Evolutionary conservation across 2,888 invertebrate species (phyloP), one percentile per base, ranked within the genome.

Genomic region (Cheilosia grossa): DNA sequence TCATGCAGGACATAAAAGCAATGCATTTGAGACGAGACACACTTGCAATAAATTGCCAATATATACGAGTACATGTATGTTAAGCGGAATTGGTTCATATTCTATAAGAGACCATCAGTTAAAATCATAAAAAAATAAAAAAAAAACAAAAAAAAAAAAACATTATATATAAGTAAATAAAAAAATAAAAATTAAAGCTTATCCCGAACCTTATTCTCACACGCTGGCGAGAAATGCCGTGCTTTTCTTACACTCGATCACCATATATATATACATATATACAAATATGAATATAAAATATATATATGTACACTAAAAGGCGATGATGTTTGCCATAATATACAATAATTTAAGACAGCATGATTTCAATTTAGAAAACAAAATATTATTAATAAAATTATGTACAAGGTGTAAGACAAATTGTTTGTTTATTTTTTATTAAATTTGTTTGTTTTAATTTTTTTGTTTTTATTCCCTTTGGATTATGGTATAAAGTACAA

Each of bases 221-320:
- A 58, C 49, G 67, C 77, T 59, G 63, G 75, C 47, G 72, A 77
- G 66, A 78, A 75, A 72, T 82, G 27, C 61, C 66, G 72, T 82
- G 82, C 78, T 82, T 82, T 47, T 66, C 63, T 70, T 63, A 54
- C 21, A 56, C 49, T 70, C 64, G 58, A 70, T 70, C 61, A 78
- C 72, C 53, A 61, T 66, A 78, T 54, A 67, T 69, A 61, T 78
- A 77, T 78, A 77, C 56, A 75, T 40, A 54, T 33, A 67, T 21
- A 42, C 17, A n/a, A n/a, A 58, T 40, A 70, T 44, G 51, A 30
- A 51, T 69, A 42, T 64, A 47, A 24, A 51, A 15, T 51, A 51
- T 24, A n/a, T 24, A 51, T 51, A 75, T 75, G 75, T 63, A 81
- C 74, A 75, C 40, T 77, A 70, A 64, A 67, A 61, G 61, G 66